Evolutionary conservation across 2,888 invertebrate species (phyloP), one percentile per base, ranked within the genome.

Genomic region (Creontiades dilutus): DNA sequence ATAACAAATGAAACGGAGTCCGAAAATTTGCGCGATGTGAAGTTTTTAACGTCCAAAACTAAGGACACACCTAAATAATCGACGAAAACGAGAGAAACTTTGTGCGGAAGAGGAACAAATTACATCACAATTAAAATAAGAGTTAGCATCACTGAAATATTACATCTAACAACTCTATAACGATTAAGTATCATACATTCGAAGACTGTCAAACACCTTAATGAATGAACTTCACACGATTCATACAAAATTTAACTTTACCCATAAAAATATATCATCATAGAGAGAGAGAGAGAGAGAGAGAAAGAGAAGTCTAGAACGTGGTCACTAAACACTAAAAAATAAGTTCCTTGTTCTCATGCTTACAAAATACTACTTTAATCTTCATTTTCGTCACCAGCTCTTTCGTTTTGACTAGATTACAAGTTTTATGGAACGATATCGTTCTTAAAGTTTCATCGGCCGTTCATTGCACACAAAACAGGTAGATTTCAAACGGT

Each of bases 351-450:
- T 61, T 19, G 14, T 61, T 61, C 61, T 61, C 61, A n/a, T 61
- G 9, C n/a, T 61, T 46, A 81, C n/a, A 81, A 81, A 81, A 81
- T 81, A 81, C 81, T 81, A 37, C 5, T 61, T 61, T 61, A 61
- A 61, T 61, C 61, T 16, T 61, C 61, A 61, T 61, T 61, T 9
- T 61, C n/a, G 16, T 81, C 81, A 48, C 23, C 48, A 19, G 81
- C 48, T 47, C 81, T 28, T 23, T 14, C 2, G n/a, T 61, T 81
- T 47, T 81, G 81, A 81, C 81, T 81, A 81, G 81, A 81, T 81
- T 48, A n/a, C 23, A 19, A 11, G 2, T 47, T 9, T 47, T 46
- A n/a, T 81, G 2, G 48, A 47, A 48, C 4, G 78, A 27, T n/a
- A 3, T 47, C 48, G 47, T 46, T 11, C n/a, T 27, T 48, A 37